Evolutionary conservation across 2,797 vertebrate species (phyloP), one percentile per base, ranked within the genome.

Genomic region (Xerus rutilus): DNA sequence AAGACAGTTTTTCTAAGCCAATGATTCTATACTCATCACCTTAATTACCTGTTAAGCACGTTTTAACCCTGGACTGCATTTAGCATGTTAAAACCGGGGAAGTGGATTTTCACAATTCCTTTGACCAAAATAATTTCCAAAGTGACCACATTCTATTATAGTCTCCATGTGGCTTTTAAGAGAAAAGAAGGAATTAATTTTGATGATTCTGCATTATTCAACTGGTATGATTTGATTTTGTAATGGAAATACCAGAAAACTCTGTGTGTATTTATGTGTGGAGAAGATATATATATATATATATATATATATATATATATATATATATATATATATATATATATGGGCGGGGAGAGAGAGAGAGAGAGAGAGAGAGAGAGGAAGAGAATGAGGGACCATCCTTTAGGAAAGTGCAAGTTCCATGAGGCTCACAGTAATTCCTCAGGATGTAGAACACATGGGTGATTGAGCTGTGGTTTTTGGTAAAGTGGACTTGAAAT

Each of bases 141-240:
- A 72, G 23, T 82, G 62, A 65, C 35, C 35, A 25, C 20, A 69
- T 94, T 69, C 39, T 82, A n/a, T 84, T 78, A 76, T 14, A 74
- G n/a, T 47, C 35, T 89, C 45, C 14, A 76, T 92, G 45, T 87
- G 59, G 30, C 45, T 87, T 94, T 93, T 18, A 93, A 82, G 52
- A 88, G 59, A 67, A 62, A 92, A 87, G n/a, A 62, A 78, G 9
- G 21, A 81, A 74, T 7, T n/a, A 25, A 83, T 95, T 84, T 93
- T 72, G 72, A 67, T 92, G 76, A 76, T 96, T 90, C 93, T 91
- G 52, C 13, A 32, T 84, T 67, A 64, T 92, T 72, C 81, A 82
- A 14, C 11, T 78, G 70, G 14, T 23, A 87, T 28, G 74, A 64
- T 93, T 89, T 96, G n/a, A 79, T 52, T 93, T 73, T 32, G 14